A percentile compares a stretch with the other conserved stretches of the same genome.
Conservation (phyloP, 2,888 invertebrate species). For the Miltochrista miniata region DNA sequence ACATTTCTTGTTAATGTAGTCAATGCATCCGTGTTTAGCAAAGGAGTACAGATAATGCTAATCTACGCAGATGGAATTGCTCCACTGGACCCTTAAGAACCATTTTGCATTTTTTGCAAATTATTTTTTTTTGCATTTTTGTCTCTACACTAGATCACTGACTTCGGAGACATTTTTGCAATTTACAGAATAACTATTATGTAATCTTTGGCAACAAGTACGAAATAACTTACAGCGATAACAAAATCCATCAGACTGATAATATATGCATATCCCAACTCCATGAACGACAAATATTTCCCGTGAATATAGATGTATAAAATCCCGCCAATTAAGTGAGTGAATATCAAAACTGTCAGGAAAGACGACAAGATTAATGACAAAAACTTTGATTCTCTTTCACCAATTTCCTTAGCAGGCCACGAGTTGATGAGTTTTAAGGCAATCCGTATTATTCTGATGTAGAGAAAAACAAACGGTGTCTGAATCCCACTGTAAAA, state of each 20-base stretch:
- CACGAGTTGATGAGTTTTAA: constrained; percentile 13
- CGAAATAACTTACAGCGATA: constrained; percentile 14
- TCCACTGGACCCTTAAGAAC: no score
- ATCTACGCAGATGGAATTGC: no score
- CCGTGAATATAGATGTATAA: background rate
- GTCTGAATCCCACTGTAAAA: constrained; percentile 18
- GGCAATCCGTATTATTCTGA: constrained; percentile 14
- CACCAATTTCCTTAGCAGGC: constrained; percentile 17
- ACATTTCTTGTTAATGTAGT: no score
- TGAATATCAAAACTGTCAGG: background rate
- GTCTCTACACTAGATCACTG: no score
- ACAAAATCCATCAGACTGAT: constrained; percentile 14
- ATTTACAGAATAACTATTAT: no score
- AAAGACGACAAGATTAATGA: background rate
- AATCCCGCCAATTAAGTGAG: background rate
- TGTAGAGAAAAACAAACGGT: constrained; percentile 15
- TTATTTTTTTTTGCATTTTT: no score
- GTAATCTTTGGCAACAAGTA: no score
- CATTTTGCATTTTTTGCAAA: no score
- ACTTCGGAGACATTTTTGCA: no score
- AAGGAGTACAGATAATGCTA: no score
- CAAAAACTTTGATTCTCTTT: background rate
- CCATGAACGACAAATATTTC: constrained; percentile 12
- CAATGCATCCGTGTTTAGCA: no score
- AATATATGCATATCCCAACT: constrained; percentile 21